Conservation (phyloP, 2,797 vertebrate genomes). For the Propithecus deckenii region DNA sequence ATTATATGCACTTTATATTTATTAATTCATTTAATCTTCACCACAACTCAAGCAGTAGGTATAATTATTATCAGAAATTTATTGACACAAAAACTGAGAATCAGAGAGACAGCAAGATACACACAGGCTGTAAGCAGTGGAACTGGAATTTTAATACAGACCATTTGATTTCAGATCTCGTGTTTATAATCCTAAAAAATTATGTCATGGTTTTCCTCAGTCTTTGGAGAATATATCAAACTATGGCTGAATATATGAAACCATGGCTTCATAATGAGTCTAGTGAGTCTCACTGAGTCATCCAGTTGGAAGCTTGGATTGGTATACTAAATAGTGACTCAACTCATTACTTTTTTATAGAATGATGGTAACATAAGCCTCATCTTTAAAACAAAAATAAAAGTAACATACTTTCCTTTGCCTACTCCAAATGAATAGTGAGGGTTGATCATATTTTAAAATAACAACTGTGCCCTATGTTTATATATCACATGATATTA, state of each 20-base stretch:
- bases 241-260: background rate
- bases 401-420: background rate
- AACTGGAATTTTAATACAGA: conserved; percentile 4
- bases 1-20: background rate
- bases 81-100: background rate
- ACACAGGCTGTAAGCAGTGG: background rate
- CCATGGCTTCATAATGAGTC: background rate
- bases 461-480: background rate
- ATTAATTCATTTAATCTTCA: background rate
- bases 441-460: conserved; percentile 41
- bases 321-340: conserved; percentile 46
- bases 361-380: background rate
- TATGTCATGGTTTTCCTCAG: background rate
- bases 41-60: background rate
- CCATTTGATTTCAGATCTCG: background rate
- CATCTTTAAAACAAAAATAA: conserved; percentile 52
- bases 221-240: conserved; percentile 9
- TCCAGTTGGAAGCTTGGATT: background rate
- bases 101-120: background rate
- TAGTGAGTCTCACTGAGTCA: conserved; percentile 39
- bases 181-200: background rate
- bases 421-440: background rate
- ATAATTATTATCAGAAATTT: conserved; percentile 26
- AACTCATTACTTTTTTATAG: conserved; percentile 5
- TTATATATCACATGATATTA: conserved; percentile 4